phyloP scores from a whole-genome alignment of 2,113 vertebrate genomes.

The Coptodon bakossiorum region DNA sequence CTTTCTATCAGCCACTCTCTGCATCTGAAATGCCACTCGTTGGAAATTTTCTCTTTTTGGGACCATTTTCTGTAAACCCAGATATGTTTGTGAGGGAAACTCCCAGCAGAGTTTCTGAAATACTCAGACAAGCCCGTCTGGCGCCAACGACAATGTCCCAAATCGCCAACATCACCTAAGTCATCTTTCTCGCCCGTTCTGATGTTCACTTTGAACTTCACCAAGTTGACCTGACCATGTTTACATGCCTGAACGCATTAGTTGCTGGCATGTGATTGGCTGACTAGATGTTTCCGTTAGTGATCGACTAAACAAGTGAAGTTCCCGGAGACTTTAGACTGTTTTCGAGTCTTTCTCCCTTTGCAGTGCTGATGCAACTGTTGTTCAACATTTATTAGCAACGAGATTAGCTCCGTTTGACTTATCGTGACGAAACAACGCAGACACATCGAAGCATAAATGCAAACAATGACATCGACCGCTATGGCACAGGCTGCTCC shows the following conservation, averaged over 20 bases:
- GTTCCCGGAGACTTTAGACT: background rate
- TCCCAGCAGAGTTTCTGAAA: background rate
- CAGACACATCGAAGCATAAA: background rate
- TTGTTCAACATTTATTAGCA: background rate
- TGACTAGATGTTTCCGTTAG: background rate
- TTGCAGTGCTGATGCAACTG: background rate
- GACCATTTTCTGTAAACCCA: background rate
- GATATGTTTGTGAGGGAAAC: background rate
- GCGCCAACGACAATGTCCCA: background rate
- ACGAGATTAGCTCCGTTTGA: background rate
- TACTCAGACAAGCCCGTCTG: background rate
- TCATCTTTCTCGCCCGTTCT: background rate
- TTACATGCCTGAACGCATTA: background rate
- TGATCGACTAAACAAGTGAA: background rate
- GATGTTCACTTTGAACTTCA: background rate
- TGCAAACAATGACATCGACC: background rate
- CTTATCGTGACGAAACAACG: background rate
- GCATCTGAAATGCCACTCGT: background rate
- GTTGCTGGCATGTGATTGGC: background rate
- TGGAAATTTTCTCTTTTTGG: background rate
- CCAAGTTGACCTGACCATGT: background rate
- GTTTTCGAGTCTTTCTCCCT: background rate
- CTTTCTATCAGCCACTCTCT: background rate
- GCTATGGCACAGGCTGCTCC: background rate
- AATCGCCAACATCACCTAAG: background rate